Evolutionary conservation across 53 echinoderm and acorn worm genomes (phyloP).

Genomic region (Holothuria leucospilota): DNA sequence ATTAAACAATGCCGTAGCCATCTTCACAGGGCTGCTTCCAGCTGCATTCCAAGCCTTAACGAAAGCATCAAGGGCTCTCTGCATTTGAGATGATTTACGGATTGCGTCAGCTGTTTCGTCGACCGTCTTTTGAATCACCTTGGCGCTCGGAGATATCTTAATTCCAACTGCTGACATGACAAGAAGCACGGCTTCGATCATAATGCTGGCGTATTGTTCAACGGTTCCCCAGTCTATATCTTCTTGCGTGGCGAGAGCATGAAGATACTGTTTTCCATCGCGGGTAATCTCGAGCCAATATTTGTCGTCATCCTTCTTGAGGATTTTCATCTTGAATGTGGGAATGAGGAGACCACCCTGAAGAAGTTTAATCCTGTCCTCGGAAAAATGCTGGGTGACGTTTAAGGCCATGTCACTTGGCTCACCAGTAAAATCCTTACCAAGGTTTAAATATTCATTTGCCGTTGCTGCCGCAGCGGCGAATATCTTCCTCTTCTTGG

Average conservation of each 20-base stretch:
- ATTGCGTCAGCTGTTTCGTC: not conserved
- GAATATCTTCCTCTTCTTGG: conserved; percentile 14
- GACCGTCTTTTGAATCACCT: conserved; percentile 5
- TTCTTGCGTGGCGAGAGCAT: not conserved
- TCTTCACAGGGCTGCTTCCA: not conserved
- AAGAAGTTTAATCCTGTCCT: conserved; percentile 44
- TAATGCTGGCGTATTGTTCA: conserved; percentile 54
- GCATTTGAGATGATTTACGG: not conserved
- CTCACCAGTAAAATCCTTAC: not conserved
- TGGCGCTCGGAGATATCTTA: not conserved
- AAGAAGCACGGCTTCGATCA: conserved; percentile 47
- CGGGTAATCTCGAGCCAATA: conserved; percentile 23
- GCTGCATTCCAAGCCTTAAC: conserved; percentile 36
- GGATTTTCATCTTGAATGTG: conserved; percentile 31
- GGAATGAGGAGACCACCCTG: conserved; percentile 30
- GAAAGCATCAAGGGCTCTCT: conserved; percentile 10
- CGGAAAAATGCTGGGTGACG: conserved; percentile 44
- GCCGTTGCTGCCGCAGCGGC: conserved; percentile 42
- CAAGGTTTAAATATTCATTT: conserved; percentile 32
- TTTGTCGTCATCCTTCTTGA: conserved; percentile 6
- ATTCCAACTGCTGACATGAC: conserved; percentile 51
- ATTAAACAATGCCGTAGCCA: conserved; percentile 43
- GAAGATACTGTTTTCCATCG: conserved; percentile 28
- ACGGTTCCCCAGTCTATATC: conserved; percentile 51
- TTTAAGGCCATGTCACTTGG: not conserved